Percentiles rank a stretch among this genome's conserved stretches.
Evolutionary conservation across 2,797 vertebrate genomes (phyloP).

Genomic region (Peromyscus nudipes): DNA sequence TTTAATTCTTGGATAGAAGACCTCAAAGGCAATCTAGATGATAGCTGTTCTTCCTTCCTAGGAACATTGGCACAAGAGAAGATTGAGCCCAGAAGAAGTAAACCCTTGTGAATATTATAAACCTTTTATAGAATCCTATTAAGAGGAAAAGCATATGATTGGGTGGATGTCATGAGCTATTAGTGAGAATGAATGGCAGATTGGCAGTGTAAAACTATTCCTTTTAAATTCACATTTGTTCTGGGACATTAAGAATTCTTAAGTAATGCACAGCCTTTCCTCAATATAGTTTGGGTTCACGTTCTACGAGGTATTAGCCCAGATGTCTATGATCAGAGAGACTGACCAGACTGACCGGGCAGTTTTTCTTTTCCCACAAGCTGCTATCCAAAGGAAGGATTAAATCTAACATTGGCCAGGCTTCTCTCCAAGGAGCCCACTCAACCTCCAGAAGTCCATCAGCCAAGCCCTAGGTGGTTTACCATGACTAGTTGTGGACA

Average conservation of each 20-base stretch:
- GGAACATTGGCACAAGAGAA: slow-evolving; percentile 22
- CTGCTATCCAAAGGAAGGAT: slow-evolving; percentile 81
- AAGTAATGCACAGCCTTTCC: neutral
- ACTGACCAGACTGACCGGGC: slow-evolving; percentile 57
- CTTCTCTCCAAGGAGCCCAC: slow-evolving; percentile 47
- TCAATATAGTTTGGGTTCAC: slow-evolving; percentile 39
- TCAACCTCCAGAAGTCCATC: slow-evolving; percentile 73
- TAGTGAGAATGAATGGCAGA: neutral
- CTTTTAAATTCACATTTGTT: slow-evolving; percentile 54
- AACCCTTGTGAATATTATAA: neutral
- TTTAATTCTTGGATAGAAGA: neutral
- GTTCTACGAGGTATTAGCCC: slow-evolving; percentile 16
- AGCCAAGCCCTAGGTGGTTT: slow-evolving; percentile 79
- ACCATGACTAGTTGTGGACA: slow-evolving; percentile 65
- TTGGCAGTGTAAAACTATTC: slow-evolving; percentile 34
- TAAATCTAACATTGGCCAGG: slow-evolving; percentile 79
- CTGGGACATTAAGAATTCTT: neutral
- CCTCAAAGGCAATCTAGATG: neutral
- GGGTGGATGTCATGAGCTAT: neutral
- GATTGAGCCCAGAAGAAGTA: neutral
- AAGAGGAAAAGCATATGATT: neutral
- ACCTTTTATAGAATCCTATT: neutral
- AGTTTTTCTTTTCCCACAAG: slow-evolving; percentile 60
- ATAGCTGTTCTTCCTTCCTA: neutral
- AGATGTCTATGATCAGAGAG: slow-evolving; percentile 55